A percentile compares a stretch with the other conserved stretches of the same genome.
Evolutionary conservation across 2,113 vertebrate genomes (phyloP).

Genomic region (Petromus typicus): DNA sequence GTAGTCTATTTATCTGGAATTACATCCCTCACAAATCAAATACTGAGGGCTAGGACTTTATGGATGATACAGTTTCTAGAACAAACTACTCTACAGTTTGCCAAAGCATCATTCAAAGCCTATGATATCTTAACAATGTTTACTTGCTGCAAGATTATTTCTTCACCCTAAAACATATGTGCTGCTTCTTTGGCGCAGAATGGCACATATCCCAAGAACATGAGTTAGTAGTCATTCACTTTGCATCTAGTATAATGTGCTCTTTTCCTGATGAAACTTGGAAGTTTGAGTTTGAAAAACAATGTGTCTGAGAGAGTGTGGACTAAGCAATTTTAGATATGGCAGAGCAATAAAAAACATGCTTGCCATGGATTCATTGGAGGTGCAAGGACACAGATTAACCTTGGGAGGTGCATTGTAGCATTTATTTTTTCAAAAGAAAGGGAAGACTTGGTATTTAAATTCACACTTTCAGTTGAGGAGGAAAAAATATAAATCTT

Average conservation of each 20-base stretch:
- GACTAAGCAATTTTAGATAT: conserved; percentile 87
- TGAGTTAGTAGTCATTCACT: conserved; percentile 76
- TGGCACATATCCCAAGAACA: neutral
- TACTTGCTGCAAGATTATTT: conserved; percentile 54
- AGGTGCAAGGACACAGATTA: conserved; percentile 88
- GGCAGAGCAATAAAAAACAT: conserved; percentile 87
- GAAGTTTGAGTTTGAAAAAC: conserved; percentile 87
- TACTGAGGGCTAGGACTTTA: neutral
- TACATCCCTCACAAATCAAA: neutral
- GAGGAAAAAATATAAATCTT: conserved; percentile 79
- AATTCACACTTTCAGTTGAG: conserved; percentile 76
- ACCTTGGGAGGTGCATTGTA: conserved; percentile 86
- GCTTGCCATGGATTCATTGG: conserved; percentile 83
- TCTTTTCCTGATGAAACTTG: conserved; percentile 83
- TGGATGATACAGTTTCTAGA: conserved; percentile 43
- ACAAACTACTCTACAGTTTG: conserved; percentile 42
- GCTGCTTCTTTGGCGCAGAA: conserved; percentile 59
- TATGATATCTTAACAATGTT: conserved; percentile 25
- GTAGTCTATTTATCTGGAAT: conserved; percentile 13
- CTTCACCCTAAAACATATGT: conserved; percentile 23
- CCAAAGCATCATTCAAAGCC: conserved; percentile 40
- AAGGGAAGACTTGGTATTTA: conserved; percentile 83
- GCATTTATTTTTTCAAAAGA: conserved; percentile 83
- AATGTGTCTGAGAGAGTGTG: conserved; percentile 82
- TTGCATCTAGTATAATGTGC: conserved; percentile 77